Percentiles rank a stretch among this genome's conserved stretches.
These are phyloP conservation scores for Cariama cristata DNA, from an alignment of 2,113 vertebrate species.

Conservation along the genomic window DNA sequence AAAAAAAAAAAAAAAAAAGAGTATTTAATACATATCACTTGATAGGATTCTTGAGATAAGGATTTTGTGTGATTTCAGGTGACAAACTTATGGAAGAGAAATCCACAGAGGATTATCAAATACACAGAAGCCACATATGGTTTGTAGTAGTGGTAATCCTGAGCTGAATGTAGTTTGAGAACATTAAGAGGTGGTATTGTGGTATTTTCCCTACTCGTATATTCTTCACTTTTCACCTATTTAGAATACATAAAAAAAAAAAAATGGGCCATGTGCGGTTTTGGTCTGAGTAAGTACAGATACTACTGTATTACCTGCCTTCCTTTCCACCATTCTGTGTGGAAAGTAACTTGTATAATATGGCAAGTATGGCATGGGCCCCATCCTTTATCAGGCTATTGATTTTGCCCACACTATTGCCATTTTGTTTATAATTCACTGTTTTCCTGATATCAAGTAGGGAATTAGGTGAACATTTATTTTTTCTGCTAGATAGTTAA, in stretches of 20 bases:
- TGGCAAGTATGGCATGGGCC: accelerated
- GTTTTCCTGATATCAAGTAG: background rate
- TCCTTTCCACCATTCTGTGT: background rate
- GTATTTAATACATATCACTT: background rate
- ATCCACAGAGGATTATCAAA: background rate
- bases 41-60: background rate
- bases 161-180: background rate
- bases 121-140: accelerated
- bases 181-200: background rate
- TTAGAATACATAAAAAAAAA: background rate
- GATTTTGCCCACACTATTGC: background rate
- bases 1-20: background rate
- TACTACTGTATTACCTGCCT: background rate
- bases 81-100: background rate
- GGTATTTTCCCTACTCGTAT: background rate
- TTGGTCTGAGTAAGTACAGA: background rate
- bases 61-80: background rate
- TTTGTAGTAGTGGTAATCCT: background rate
- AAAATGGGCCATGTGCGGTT: background rate
- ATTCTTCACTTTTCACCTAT: background rate
- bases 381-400: background rate
- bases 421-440: background rate
- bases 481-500: background rate
- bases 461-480: background rate
- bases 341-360: background rate